Conservation (phyloP, 30 jellyfish, hydroid and myxozoan genomes). For the Aurelia sp. region DNA sequence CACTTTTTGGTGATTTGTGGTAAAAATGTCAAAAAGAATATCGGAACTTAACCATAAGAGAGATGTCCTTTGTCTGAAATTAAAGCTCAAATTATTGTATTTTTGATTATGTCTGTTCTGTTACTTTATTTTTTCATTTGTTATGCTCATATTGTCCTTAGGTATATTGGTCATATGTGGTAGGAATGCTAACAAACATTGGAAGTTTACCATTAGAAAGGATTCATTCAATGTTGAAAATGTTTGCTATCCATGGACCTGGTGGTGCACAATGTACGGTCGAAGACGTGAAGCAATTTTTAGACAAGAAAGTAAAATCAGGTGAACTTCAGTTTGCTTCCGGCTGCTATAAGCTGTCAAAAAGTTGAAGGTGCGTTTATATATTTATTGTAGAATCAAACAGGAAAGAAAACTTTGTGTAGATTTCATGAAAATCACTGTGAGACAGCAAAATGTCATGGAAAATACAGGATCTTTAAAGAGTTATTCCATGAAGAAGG, state of each 20-base stretch:
- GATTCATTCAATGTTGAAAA: conserved; percentile 93
- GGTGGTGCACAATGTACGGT: conserved; percentile 80
- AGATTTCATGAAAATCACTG: too few relatives aligned
- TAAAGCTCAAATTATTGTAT: too few relatives aligned
- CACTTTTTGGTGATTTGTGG: too few relatives aligned
- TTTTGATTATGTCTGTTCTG: not conserved
- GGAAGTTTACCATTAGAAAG: conserved; percentile 93
- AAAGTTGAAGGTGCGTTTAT: conserved; percentile 13
- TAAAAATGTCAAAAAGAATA: too few relatives aligned
- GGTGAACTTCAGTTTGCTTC: conserved; percentile 88
- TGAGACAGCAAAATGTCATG: too few relatives aligned
- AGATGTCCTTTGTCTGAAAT: too few relatives aligned
- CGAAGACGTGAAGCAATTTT: conserved; percentile 87
- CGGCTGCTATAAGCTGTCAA: conserved; percentile 80
- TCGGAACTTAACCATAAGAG: too few relatives aligned
- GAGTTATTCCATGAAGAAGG: too few relatives aligned
- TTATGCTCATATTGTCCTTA: not conserved
- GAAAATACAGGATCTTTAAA: too few relatives aligned
- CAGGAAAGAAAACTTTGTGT: too few relatives aligned
- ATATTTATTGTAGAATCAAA: too few relatives aligned
- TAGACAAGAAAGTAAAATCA: conserved; percentile 73
- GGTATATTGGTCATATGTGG: conserved; percentile 96
- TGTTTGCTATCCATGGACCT: conserved; percentile 94
- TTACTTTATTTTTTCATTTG: not conserved
- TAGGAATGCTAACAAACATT: conserved; percentile 97